Percentiles rank a stretch among this genome's conserved stretches.
phyloP scores from a whole-genome alignment of 2,888 invertebrate genomes.

The Scotopteryx bipunctaria region DNA sequence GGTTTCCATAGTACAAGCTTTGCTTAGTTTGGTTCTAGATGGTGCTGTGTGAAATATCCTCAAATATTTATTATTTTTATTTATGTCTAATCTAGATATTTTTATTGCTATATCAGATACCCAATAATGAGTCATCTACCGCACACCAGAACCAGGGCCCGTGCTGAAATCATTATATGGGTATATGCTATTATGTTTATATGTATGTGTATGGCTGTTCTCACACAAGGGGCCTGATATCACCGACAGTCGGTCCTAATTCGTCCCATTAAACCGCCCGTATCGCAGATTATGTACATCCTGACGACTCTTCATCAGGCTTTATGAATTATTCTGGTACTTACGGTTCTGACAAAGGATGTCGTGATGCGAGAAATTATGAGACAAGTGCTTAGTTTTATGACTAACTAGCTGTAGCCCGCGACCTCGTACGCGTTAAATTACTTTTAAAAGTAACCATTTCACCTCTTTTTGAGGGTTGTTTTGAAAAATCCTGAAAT shows the following conservation, averaged over 20 bases:
- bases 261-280: conserved; percentile 69
- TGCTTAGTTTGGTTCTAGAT: too few species aligned
- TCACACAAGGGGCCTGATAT: conserved; percentile 22
- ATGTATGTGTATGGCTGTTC: neutral
- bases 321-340: conserved; percentile 36
- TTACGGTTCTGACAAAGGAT: conserved; percentile 35
- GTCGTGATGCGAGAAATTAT: conserved; percentile 29
- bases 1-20: too few species aligned
- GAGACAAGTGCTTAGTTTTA: neutral
- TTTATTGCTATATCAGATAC: too few species aligned
- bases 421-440: too few species aligned
- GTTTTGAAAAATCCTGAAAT: too few species aligned
- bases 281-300: conserved; percentile 75
- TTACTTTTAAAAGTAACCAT: too few species aligned
- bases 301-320: conserved; percentile 47
- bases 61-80: too few species aligned
- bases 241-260: conserved; percentile 52
- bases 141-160: too few species aligned
- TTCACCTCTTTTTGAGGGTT: too few species aligned
- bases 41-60: too few species aligned
- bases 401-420: conserved; percentile 1
- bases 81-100: too few species aligned
- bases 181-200: too few species aligned
- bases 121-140: neutral
- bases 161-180: neutral